Base-by-base conservation (phyloP, 2,888 invertebrate genomes). In the Hemistola chrysoprasaria region DNA sequence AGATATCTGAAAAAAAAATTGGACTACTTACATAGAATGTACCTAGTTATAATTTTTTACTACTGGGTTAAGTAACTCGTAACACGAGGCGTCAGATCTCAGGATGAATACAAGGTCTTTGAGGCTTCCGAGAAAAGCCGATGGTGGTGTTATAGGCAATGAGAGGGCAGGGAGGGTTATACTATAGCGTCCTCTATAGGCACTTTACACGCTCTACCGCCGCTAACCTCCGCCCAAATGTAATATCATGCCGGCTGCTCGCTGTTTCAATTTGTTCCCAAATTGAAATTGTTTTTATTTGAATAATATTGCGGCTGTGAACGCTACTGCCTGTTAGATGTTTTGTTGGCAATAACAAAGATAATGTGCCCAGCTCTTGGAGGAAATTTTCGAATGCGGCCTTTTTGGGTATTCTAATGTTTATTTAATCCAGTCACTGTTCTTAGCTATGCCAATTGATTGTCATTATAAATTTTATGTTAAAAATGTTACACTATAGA, bases 221-320 rank as follows among this genome's bases (percentile, higher is more conserved):
- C 67, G 76, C 80, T 84, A 86, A 87, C 86, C 84, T 85, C 79
- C 83, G 78, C 87, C 83, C 85, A 79, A 79, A 81, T 72, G 85
- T 83, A 88, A 89, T 88, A 88, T 83, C 83, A 76, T 70, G 78
- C 76, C 78, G 80, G 75, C 81, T 75, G 84, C 75, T 82, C 85
- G 84, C 88, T 84, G 84, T 87, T 89, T 90, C 90, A 89, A 90
- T 90, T 90, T 90, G 78, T 78, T 71, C 79, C 81, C 89, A 90
- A 90, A 90, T 90, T 89, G 90, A 87, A 89, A 90, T 88, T 82
- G 90, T 86, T 84, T 86, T 87, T 89, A 87, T 89, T 89, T 89
- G 87, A 90, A 90, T 89, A 89, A 84, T 81, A 85, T 83, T 79
- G 60, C 65, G 54, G 52, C 53, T 56, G 52, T 57, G 47, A 59